Percentiles rank a stretch among this genome's conserved stretches.
Evolutionary conservation across 2,888 invertebrate genomes (phyloP).

Genomic region (Chrysopilus asiliformis): DNA sequence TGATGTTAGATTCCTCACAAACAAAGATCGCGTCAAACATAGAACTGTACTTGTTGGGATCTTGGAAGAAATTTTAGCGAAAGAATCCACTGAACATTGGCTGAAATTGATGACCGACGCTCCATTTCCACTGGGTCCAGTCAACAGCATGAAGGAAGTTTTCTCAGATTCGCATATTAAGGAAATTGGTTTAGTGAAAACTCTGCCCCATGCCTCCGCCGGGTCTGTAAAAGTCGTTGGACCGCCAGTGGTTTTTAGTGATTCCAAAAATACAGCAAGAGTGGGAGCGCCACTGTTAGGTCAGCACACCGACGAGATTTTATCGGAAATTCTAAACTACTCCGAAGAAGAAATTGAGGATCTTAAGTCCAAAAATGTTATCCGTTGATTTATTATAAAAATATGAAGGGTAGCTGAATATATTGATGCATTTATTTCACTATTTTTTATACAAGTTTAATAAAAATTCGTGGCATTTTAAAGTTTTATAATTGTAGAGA

Average conservation of each 20-base stretch:
- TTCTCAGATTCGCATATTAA: slow-evolving; percentile 81
- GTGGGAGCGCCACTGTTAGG: slow-evolving; percentile 73
- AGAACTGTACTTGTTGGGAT: slow-evolving; percentile 51
- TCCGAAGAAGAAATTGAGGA: slow-evolving; percentile 43
- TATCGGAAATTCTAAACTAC: slow-evolving; percentile 53
- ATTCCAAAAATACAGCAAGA: slow-evolving; percentile 53
- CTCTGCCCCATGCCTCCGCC: slow-evolving; percentile 52
- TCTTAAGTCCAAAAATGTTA: slow-evolving; percentile 22
- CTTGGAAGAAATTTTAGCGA: slow-evolving; percentile 44
- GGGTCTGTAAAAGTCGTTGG: slow-evolving; percentile 67
- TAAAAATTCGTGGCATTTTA: too few relatives aligned
- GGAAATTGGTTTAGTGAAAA: slow-evolving; percentile 56
- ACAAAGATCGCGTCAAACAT: slow-evolving; percentile 62
- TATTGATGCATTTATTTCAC: too few relatives aligned
- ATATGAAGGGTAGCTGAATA: too few relatives aligned
- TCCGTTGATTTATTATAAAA: slow-evolving; percentile 20
- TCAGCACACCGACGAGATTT: slow-evolving; percentile 70
- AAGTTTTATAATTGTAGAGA: too few relatives aligned
- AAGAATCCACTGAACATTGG: slow-evolving; percentile 65
- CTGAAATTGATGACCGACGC: slow-evolving; percentile 51
- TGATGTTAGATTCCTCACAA: slow-evolving; percentile 55
- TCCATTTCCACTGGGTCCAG: slow-evolving; percentile 77
- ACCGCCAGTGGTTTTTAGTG: slow-evolving; percentile 73
- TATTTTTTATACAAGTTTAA: too few relatives aligned
- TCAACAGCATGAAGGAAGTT: slow-evolving; percentile 74